phyloP scores from a whole-genome alignment of 2,113 vertebrate genomes.

The Aix galericulata region DNA sequence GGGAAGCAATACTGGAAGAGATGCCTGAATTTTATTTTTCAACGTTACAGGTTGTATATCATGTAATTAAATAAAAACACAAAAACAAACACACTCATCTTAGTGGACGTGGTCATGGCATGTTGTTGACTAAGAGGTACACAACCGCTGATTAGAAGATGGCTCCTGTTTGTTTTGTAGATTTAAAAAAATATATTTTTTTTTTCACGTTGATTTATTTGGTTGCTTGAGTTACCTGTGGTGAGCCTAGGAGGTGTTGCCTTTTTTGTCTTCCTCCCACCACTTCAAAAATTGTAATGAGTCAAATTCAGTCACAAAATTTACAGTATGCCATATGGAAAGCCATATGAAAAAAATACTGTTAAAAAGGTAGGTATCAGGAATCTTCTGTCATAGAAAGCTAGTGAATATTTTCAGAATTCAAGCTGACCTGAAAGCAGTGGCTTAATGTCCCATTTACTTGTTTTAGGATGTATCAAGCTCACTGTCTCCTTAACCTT shows the following conservation, averaged over 20 bases:
- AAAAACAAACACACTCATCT: background rate
- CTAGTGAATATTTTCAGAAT: slow-evolving; percentile 24
- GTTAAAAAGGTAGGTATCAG: background rate
- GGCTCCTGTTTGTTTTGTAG: background rate
- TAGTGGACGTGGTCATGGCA: background rate
- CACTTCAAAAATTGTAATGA: background rate
- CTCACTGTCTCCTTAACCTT: background rate
- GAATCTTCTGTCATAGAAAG: background rate
- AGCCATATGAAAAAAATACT: background rate
- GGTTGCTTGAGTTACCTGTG: background rate
- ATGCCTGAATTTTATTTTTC: background rate
- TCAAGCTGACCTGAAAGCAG: background rate
- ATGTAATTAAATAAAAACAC: background rate
- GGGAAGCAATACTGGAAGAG: background rate
- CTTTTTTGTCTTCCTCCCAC: background rate
- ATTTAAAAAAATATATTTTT: background rate
- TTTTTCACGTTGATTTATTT: background rate
- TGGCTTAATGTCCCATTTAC: background rate
- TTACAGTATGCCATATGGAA: background rate
- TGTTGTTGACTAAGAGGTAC: background rate
- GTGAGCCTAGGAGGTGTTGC: background rate
- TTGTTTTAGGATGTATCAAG: background rate
- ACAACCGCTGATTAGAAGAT: background rate
- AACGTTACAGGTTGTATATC: background rate
- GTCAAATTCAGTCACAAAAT: background rate